Evolutionary conservation across 2,888 invertebrate genomes (phyloP), one percentile per base, ranked within the genome.

Genomic region (Hydraecia micacea): DNA sequence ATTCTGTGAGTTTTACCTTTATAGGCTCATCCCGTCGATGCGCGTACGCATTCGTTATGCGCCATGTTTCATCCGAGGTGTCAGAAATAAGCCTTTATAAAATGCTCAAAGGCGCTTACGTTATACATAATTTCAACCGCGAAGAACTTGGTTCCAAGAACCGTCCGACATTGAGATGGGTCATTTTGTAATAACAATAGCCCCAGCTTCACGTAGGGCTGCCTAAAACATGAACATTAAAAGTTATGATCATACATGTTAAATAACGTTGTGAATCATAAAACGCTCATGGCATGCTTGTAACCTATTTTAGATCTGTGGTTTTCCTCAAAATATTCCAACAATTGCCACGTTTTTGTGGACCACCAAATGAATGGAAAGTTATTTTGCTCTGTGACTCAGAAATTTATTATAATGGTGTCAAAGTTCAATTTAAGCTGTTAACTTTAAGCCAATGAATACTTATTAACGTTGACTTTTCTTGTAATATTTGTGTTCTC

Each of bases 161-260:
- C 87, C 91, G 89, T 91, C 92, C 95, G 96, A 96, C 96, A 95
- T 96, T 96, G 96, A 96, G 96, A 96, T 95, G 96, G 96, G 96
- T 96, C 95, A 93, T 96, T 96, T 95, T 95, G 92, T 96, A 95
- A 94, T 95, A 96, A 96, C 94, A 95, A 96, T 94, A 93, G 93
- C 91, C 72, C 87, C 88, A 86, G 75, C 63, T 75, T 67, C 63
- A 18, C 58, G 25, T 89, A 96, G 95, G 96, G 96, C 78, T 95
- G 94, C 36, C 90, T 77, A 71, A 32, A 49, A 73, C 18, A 58
- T 58, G 7, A 60, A 32, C 49, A 60, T 77, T 62, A 68, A 72
- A 73, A 74, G n/a, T 67, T 75, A 68, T 68, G 18, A 77, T 80
- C 52, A 55, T 58, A 52, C 67, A 39, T 32, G 46, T 72, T 70